phyloP scores from a whole-genome alignment of 2,797 vertebrate genomes.

The Benthosema pterotum region DNA sequence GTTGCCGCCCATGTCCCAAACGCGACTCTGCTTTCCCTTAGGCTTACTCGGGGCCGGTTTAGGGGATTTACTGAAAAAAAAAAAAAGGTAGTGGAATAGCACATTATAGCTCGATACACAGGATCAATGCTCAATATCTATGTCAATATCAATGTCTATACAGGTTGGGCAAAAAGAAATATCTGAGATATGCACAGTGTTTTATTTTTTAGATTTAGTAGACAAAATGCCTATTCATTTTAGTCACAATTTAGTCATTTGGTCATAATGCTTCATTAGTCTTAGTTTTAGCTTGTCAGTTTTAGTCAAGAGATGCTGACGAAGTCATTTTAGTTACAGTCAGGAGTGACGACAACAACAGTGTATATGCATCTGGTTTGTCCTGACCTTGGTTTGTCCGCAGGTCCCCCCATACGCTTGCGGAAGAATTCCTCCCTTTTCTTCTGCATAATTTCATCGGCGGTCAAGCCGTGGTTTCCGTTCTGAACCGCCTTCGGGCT shows the following conservation, averaged over 20 bases:
- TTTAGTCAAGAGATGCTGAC: no score
- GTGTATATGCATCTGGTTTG: not conserved
- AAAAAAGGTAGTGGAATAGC: not conserved
- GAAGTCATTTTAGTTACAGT: no score
- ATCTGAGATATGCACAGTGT: no score
- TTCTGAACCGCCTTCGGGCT: slow-evolving; percentile 77
- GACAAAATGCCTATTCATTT: no score
- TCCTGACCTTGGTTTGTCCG: slow-evolving; percentile 84
- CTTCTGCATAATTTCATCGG: slow-evolving; percentile 88
- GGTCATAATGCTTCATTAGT: no score
- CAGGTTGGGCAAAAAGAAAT: no score
- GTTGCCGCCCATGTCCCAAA: slow-evolving; percentile 86
- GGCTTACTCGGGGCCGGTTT: slow-evolving; percentile 84
- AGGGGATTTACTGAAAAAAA: slow-evolving; percentile 86
- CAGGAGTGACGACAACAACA: no score
- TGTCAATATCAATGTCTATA: no score
- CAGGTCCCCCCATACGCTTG: slow-evolving; percentile 77
- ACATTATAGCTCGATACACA: not conserved
- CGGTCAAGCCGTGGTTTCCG: slow-evolving; percentile 81
- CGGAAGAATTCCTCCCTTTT: slow-evolving; percentile 91
- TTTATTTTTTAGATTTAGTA: no score
- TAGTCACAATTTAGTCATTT: no score
- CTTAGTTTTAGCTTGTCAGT: no score
- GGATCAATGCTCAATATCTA: not conserved
- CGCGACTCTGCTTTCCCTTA: slow-evolving; percentile 87